phyloP scores from a whole-genome alignment of 2,888 invertebrate genomes.

The Pycnomerus fuliginosus region DNA sequence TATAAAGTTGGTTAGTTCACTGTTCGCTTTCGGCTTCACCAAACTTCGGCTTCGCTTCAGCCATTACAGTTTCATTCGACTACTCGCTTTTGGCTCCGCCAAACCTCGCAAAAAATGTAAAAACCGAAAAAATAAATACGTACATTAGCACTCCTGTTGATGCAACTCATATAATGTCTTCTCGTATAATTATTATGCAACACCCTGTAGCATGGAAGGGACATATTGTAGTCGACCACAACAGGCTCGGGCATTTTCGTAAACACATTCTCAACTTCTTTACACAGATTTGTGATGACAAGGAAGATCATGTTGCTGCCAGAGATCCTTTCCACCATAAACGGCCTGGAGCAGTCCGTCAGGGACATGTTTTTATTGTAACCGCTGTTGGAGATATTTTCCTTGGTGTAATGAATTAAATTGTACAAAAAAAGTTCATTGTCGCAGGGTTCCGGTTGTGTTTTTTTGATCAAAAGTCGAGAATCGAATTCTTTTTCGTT shows the following conservation, averaged over 20 bases:
- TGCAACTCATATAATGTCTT: constrained; percentile 72
- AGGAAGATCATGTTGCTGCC: constrained; percentile 78
- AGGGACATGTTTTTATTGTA: constrained; percentile 49
- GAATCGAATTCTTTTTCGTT: constrained; percentile 59
- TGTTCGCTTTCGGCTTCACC: too few relatives aligned
- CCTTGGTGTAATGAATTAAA: constrained; percentile 45
- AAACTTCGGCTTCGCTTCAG: too few relatives aligned
- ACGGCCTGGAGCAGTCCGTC: constrained; percentile 59
- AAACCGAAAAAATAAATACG: too few relatives aligned
- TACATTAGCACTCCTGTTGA: constrained; percentile 74
- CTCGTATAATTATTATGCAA: constrained; percentile 60
- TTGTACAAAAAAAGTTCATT: constrained; percentile 58
- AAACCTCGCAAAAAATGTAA: too few relatives aligned
- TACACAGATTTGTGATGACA: constrained; percentile 69
- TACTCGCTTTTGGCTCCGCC: too few relatives aligned
- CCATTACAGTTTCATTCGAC: too few relatives aligned
- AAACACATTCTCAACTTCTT: constrained; percentile 32
- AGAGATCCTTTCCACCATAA: constrained; percentile 74
- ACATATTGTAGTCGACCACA: constrained; percentile 53
- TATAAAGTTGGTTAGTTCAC: too few relatives aligned
- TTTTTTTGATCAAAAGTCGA: constrained; percentile 68
- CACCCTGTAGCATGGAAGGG: constrained; percentile 49
- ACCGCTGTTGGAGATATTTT: constrained; percentile 44
- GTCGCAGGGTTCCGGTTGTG: constrained; percentile 84
- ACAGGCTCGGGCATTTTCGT: constrained; percentile 38